These are phyloP conservation scores for Pseudonaja textilis DNA, from an alignment of 2,113 vertebrate genomes.

Conservation along the genomic window DNA sequence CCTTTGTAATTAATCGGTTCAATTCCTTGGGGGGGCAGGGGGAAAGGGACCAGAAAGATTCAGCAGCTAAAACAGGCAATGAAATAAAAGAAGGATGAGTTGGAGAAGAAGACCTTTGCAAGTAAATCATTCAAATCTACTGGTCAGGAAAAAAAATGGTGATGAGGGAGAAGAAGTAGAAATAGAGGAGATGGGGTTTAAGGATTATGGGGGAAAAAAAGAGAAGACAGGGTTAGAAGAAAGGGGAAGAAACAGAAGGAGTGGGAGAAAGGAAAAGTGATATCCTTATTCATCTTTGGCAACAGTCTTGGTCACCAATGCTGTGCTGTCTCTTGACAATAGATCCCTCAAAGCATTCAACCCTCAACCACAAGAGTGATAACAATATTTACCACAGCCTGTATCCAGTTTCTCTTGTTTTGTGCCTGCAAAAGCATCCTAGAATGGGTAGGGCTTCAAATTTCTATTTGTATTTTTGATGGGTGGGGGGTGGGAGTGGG, in stretches of 20 bases:
- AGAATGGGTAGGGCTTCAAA: neutral
- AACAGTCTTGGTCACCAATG: neutral
- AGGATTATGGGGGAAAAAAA: neutral
- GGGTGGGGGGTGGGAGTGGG: neutral
- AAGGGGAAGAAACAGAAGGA: neutral
- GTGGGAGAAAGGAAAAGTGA: neutral
- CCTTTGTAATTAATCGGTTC: neutral
- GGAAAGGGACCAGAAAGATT: neutral
- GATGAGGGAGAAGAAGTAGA: neutral
- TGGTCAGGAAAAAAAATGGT: neutral
- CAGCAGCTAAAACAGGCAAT: neutral
- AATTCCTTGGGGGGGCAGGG: accelerated
- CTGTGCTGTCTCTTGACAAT: neutral
- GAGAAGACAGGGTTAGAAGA: neutral
- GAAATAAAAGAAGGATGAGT: neutral
- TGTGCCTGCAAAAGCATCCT: neutral
- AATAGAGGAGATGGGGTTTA: neutral
- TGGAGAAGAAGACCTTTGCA: neutral
- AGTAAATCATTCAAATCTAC: neutral
- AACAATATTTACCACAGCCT: neutral
- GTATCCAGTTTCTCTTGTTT: neutral
- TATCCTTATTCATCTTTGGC: neutral
- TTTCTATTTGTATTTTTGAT: neutral
- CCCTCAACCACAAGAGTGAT: neutral
- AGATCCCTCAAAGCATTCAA: neutral